Evolutionary conservation across 2,113 vertebrate species (phyloP).

Genomic region (Crotalus horridus): DNA sequence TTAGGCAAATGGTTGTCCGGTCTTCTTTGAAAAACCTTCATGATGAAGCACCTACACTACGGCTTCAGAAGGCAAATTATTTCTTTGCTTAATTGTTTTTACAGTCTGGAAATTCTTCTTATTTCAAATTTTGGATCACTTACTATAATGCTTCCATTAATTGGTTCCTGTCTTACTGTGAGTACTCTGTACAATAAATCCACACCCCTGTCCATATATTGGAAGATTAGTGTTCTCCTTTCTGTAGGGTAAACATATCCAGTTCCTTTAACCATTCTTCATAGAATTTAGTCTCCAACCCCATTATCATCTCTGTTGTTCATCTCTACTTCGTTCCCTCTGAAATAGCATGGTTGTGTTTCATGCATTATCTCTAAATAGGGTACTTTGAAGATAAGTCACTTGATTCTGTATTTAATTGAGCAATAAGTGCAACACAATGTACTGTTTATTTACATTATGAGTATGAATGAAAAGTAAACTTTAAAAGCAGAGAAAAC

Average conservation of each 20-base stretch:
- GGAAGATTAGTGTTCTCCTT: background rate
- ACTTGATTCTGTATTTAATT: background rate
- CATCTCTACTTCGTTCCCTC: background rate
- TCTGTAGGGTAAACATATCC: background rate
- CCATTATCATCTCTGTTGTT: background rate
- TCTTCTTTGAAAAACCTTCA: background rate
- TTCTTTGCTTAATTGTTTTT: background rate
- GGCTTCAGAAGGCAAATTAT: background rate
- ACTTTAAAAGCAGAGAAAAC: background rate
- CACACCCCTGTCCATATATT: background rate
- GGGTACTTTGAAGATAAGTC: conserved; percentile 16
- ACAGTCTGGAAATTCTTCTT: background rate
- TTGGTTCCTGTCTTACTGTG: background rate
- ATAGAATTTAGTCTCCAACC: background rate
- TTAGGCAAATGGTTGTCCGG: background rate
- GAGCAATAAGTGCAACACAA: background rate
- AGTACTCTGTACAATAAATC: background rate
- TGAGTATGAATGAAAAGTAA: background rate
- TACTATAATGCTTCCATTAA: background rate
- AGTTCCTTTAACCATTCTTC: background rate
- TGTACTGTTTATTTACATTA: background rate
- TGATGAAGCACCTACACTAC: background rate
- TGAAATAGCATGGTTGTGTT: background rate
- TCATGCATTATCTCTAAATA: background rate
- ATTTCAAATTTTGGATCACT: background rate